Conservation (phyloP, 2,888 invertebrate species). For the Eupithecia abbreviata region DNA sequence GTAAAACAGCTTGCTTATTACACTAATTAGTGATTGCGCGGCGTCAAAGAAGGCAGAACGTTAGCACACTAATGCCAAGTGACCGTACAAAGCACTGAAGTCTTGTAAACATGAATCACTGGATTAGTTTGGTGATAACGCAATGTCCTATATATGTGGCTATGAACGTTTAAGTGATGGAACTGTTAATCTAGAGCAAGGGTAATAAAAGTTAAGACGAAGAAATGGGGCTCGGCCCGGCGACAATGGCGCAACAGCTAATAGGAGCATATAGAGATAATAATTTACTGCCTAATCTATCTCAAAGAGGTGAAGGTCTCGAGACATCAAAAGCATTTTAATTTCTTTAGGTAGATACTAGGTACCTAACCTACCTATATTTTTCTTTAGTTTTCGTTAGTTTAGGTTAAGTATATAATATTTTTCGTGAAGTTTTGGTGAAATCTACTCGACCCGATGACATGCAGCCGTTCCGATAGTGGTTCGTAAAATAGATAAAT, state of each 20-base stretch:
- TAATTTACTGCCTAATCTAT: conserved; percentile 1
- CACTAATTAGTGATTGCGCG: conserved; percentile 62
- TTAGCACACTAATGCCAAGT: conserved; percentile 66
- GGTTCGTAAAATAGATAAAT: neutral
- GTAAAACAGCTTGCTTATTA: conserved; percentile 67
- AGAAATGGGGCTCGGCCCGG: conserved; percentile 4
- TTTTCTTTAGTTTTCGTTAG: neutral
- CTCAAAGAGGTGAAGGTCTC: neutral
- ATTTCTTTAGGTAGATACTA: too few species aligned
- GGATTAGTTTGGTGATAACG: conserved; percentile 48
- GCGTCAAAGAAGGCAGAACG: conserved; percentile 60
- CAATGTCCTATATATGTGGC: conserved; percentile 33
- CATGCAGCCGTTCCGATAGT: neutral
- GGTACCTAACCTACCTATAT: too few species aligned
- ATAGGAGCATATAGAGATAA: conserved; percentile 1
- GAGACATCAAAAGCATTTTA: neutral
- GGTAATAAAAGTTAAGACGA: conserved; percentile 17
- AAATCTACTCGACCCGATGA: neutral
- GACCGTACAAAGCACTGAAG: conserved; percentile 46
- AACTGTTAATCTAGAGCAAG: conserved; percentile 13
- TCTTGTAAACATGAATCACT: conserved; percentile 53
- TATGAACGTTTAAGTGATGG: conserved; percentile 18
- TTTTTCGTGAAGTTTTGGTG: neutral
- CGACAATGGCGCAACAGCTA: neutral
- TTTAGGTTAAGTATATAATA: too few species aligned